Evolutionary conservation across 2,797 vertebrate species (phyloP), one percentile per base, ranked within the genome.

Genomic region (Phrynocephalus forsythii): DNA sequence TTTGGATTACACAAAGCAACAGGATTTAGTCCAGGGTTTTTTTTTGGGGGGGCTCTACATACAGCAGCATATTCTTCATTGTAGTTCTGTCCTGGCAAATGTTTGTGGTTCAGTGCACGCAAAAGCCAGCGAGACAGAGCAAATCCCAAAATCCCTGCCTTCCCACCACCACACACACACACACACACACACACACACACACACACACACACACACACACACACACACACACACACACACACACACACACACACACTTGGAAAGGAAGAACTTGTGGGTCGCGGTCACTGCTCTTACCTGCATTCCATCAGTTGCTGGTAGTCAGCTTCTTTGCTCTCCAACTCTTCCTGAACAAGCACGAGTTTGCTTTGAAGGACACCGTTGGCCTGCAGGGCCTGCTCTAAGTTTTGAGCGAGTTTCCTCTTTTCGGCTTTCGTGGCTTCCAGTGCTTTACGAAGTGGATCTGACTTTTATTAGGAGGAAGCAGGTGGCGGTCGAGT

Each of bases 351-450:
- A 68, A 93, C 6, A 48, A 91, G 93, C 63, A 92, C 94, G 66
- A 97, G 87, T 85, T 94, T 95, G 75, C 88, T 87, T 81, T 96
- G 95, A 66, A 95, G 92, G 75, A 73, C 90, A 79, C 30, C 92
- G 86, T 91, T 97, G 88, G 94, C 90, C 73, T 95, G 94, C 77
- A 96, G 79, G 82, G 94, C 91, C 88, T 97, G 95, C 86, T 97
- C 94, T 84, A 97, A 91, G 89, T 16, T 93, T 88, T 88, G 69
- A 50, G 94, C 92, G 79, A 97, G 94, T 75, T 94, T 96, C 80
- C 92, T 95, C 84, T 96, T 97, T 90, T 97, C 96, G 83, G 89
- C 91, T 92, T 91, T 94, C 48, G 95, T 85, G 13, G 86, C 56
- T 67, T 96, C 94, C 52, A 97, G 92, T 68, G 91, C 92, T 83